phyloP scores from a whole-genome alignment of 2,113 vertebrate genomes.

The Ceratotherium simum region DNA sequence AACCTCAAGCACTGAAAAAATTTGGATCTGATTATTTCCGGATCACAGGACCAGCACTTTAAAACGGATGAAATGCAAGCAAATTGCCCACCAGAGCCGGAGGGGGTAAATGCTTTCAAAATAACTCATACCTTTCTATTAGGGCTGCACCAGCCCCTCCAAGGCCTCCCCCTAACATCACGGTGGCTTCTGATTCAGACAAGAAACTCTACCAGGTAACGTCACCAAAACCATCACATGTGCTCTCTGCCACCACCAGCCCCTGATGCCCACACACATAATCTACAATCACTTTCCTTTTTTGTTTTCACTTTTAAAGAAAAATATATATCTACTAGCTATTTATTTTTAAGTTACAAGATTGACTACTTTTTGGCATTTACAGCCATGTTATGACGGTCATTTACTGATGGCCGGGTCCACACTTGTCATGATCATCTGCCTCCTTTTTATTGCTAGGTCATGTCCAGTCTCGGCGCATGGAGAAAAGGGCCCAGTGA shows the following conservation, averaged over 20 bases:
- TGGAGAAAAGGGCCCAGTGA: neutral
- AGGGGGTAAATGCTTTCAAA: slow-evolving; percentile 74
- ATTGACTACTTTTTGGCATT: neutral
- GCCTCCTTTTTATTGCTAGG: neutral
- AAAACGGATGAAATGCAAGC: slow-evolving; percentile 85
- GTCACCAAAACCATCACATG: neutral
- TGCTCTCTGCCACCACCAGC: neutral
- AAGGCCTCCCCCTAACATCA: neutral
- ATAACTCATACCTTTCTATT: slow-evolving; percentile 72
- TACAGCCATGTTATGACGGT: neutral
- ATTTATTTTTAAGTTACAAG: slow-evolving; percentile 39
- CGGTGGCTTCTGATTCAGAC: neutral
- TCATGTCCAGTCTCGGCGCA: neutral
- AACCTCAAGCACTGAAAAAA: slow-evolving; percentile 82
- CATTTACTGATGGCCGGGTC: neutral
- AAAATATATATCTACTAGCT: neutral
- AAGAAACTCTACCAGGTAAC: slow-evolving; percentile 22
- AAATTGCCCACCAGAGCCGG: slow-evolving; percentile 81
- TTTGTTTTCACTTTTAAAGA: neutral
- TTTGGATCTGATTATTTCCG: slow-evolving; percentile 78
- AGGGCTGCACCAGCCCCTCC: neutral
- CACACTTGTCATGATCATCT: neutral
- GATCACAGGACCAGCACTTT: slow-evolving; percentile 80
- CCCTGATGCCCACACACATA: neutral
- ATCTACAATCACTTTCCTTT: neutral